Evolutionary conservation across 92 coral and sea anemone genomes (phyloP), one percentile per base, ranked within the genome.

Genomic region (Actinostola sp.): DNA sequence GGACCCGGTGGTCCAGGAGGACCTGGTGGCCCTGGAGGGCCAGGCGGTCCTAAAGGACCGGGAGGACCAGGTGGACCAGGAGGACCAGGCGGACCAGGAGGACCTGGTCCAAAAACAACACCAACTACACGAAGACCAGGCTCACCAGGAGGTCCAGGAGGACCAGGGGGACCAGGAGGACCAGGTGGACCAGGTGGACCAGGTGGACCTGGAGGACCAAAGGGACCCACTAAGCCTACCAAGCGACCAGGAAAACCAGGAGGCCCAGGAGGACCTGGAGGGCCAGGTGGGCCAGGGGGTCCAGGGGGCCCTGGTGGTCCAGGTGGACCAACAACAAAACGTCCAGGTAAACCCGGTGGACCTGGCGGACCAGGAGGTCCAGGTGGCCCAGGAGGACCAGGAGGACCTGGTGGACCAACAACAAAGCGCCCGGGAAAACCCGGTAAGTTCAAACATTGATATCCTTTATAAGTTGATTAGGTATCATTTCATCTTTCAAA

Each of bases 281-380:
- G 92, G 0, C 93, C 75, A 8, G 96, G 96, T 1, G 96, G 96
- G 20, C 96, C 96, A 0, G 83, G 84, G 20, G 96, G 96, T 0
- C 96, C 96, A 19, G 84, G 88, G 15, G 92, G 92, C 0, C 89
- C 93, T 3, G 88, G 90, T 3, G 87, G 89, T 0, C 86, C 83
- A 17, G 89, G 83, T 0, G 86, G 83, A 0, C 87, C 88, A 0
- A 78, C 65, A 33, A 77, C 88, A 16, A 54, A 43, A 17, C 76
- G 66, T 21, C 87, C 87, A 8, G 82, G 90, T 0, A 77, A 83
- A 3, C 95, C 95, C 17, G 90, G 97, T 2, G 97, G 97, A 2
- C 97, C 97, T 16, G 97, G 97, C 51, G 97, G 97, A 30, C 89
- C 97, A 0, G 90, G 87, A 3, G 88, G 83, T 5, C 97, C 97